Evolutionary conservation across 2,797 vertebrate species (phyloP), one percentile per base, ranked within the genome.

Genomic region (Parotocinclus haroldoi): DNA sequence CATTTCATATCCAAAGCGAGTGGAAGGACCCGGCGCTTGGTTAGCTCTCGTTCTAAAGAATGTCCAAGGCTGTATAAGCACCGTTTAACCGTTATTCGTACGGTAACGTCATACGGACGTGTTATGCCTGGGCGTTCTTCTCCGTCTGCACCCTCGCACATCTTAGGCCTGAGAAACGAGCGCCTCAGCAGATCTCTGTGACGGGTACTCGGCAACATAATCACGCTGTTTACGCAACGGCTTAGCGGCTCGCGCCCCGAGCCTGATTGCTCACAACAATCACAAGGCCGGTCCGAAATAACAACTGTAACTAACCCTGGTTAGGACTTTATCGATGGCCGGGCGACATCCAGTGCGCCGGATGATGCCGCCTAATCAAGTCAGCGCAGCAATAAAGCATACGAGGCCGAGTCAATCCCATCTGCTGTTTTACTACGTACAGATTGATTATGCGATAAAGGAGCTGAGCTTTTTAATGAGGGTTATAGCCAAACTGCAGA

Each of bases 381-480:
- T 86, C 91, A 87, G 85, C 84, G 87, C 90, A 88, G 93, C 95
- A 92, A 92, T 94, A 92, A 93, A 93, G 90, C 92, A 93, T 92
- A 91, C 91, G 92, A 91, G 90, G 89, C 89, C 87, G 89, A 88
- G 88, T 93, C 92, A 89, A 90, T 94, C 93, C 92, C 92, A 95
- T 93, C 91, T 90, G 88, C 86, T 89, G 89, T 89, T 94, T 93
- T 92, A 78, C 86, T 92, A 90, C 90, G 84, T 89, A 92, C 89
- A 83, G 89, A 94, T 95, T 89, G 87, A 93, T 92, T 85, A 86
- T 91, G 92, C 90, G 87, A 90, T 85, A 86, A 88, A 92, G 82
- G 76, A 86, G 86, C 81, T 63, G 83, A 75, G 84, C 75, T 83
- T 86, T 27, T 87, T 80, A 79, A 91, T 83, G 87, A 90, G 89